Evolutionary conservation across 2,888 invertebrate genomes (phyloP).

Genomic region (Andrena dorsata): DNA sequence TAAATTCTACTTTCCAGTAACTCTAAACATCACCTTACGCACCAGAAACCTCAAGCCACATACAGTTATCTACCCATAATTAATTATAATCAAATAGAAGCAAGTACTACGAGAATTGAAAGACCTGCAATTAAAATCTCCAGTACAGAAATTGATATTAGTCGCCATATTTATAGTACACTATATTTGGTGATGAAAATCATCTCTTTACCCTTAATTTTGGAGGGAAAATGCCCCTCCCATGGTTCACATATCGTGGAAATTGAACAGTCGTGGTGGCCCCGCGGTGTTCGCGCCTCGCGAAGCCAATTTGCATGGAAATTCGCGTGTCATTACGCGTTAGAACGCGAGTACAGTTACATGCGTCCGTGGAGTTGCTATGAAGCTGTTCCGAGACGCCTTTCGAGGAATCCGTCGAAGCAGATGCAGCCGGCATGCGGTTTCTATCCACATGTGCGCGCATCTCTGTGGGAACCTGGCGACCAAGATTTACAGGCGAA

Average conservation of each 20-base stretch:
- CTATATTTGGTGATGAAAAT: not conserved
- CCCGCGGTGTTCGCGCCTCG: constrained; percentile 21
- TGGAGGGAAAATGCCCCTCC: constrained; percentile 1
- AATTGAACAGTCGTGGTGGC: constrained; percentile 13
- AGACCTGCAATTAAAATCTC: too few species aligned
- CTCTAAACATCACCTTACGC: not conserved
- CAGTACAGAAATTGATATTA: not conserved
- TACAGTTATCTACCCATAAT: too few species aligned
- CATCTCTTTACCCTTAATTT: not conserved
- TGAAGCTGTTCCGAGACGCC: constrained; percentile 13
- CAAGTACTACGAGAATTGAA: too few species aligned
- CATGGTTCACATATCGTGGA: constrained; percentile 25
- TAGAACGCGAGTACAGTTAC: constrained; percentile 52
- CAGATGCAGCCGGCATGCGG: constrained; percentile 18
- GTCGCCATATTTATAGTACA: not conserved
- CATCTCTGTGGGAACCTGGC: constrained; percentile 12
- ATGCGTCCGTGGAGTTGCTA: constrained; percentile 2
- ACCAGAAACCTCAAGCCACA: not conserved
- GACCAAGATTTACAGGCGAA: constrained; percentile 2
- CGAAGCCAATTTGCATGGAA: constrained; percentile 42
- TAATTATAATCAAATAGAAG: too few species aligned
- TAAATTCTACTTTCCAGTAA: not conserved
- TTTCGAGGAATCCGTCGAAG: constrained; percentile 40
- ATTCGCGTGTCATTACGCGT: constrained; percentile 57
- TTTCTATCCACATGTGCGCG: constrained; percentile 4